These are phyloP conservation scores for Choreutis nemorana DNA, from an alignment of 2,888 invertebrate species.

Conservation along the genomic window DNA sequence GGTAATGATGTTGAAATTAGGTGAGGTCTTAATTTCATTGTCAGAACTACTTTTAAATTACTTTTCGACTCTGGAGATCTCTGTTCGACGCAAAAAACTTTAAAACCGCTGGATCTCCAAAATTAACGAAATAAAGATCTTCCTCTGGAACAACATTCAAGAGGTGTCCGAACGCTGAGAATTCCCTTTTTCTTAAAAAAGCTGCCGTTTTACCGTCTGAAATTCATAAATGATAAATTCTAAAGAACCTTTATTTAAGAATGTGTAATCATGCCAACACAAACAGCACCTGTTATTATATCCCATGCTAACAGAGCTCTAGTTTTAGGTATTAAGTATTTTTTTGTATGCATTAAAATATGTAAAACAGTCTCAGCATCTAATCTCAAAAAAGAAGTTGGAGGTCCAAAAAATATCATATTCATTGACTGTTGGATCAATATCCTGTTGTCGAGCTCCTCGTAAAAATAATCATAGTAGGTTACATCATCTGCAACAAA, in stretches of 20 bases:
- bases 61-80: too few relatives aligned
- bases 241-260: not conserved
- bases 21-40: too few relatives aligned
- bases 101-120: slow-evolving; percentile 44
- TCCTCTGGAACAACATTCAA: slow-evolving; percentile 49
- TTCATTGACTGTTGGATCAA: slow-evolving; percentile 39
- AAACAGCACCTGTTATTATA: slow-evolving; percentile 48
- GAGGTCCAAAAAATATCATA: slow-evolving; percentile 48
- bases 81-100: slow-evolving; percentile 42
- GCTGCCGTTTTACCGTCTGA: slow-evolving; percentile 53
- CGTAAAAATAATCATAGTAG: slow-evolving; percentile 45
- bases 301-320: slow-evolving; percentile 48
- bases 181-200: slow-evolving; percentile 46
- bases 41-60: too few relatives aligned
- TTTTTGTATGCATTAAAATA: slow-evolving; percentile 34
- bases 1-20: too few relatives aligned
- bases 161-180: slow-evolving; percentile 37
- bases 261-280: too few relatives aligned
- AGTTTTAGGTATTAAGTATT: slow-evolving; percentile 36
- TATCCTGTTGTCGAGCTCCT: slow-evolving; percentile 39
- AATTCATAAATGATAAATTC: slow-evolving; percentile 9
- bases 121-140: slow-evolving; percentile 50
- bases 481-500: not conserved
- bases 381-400: slow-evolving; percentile 40
- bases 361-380: slow-evolving; percentile 48